Evolutionary conservation across 2,888 invertebrate genomes (phyloP).

Genomic region (Euphydryas editha): DNA sequence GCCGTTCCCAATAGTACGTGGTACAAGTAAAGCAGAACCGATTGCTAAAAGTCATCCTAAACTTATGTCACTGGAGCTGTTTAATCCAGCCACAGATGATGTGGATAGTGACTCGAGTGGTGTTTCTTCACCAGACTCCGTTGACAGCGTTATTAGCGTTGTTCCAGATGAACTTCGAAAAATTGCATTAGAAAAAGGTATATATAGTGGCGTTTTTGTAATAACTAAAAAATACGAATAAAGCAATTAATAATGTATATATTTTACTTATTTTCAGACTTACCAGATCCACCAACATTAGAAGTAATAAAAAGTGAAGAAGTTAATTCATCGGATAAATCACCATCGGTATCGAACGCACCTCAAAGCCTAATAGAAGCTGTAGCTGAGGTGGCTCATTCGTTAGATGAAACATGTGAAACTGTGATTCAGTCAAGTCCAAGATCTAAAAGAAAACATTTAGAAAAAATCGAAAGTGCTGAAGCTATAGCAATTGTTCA

Average conservation of each 20-base stretch:
- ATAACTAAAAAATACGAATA: not conserved
- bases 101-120: slow-evolving; percentile 95
- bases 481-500: slow-evolving; percentile 76
- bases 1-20: slow-evolving; percentile 88
- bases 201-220: slow-evolving; percentile 8
- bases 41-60: slow-evolving; percentile 88
- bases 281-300: slow-evolving; percentile 50
- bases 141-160: slow-evolving; percentile 93
- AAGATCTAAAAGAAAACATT: slow-evolving; percentile 76
- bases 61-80: slow-evolving; percentile 91
- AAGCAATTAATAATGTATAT: not conserved
- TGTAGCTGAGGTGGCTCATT: slow-evolving; percentile 86
- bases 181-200: slow-evolving; percentile 76
- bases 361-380: slow-evolving; percentile 85
- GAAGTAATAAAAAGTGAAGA: slow-evolving; percentile 58
- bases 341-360: slow-evolving; percentile 56
- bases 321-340: slow-evolving; percentile 50
- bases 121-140: slow-evolving; percentile 93
- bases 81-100: slow-evolving; percentile 95
- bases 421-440: slow-evolving; percentile 86
- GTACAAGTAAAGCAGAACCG: slow-evolving; percentile 84
- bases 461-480: slow-evolving; percentile 78
- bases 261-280: slow-evolving; percentile 52
- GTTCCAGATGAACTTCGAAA: slow-evolving; percentile 85
- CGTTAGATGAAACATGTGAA: slow-evolving; percentile 87